Percentiles rank a stretch among this genome's conserved stretches.
Evolutionary conservation across 2,797 vertebrate genomes (phyloP).

Genomic region (Smutsia gigantea): DNA sequence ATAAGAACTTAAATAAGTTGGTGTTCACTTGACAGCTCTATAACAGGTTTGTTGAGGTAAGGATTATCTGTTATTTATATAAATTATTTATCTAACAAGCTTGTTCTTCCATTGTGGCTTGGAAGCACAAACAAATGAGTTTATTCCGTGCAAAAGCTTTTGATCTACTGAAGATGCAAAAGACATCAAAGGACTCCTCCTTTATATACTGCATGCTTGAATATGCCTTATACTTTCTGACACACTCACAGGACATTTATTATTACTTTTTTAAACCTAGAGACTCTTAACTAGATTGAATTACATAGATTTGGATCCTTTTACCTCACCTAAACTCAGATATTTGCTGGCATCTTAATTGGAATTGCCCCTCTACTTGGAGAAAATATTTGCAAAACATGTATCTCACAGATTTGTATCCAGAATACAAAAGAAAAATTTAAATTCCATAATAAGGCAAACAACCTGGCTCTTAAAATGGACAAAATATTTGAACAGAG

Average conservation of each 20-base stretch:
- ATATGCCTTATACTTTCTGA: conserved; percentile 27
- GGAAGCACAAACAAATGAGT: conserved; percentile 12
- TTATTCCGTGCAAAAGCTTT: neutral
- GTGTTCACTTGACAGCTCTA: neutral
- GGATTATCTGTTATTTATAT: neutral
- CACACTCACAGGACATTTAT: neutral
- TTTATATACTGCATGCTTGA: neutral
- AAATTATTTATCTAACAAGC: neutral
- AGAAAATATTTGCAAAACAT: conserved; percentile 31
- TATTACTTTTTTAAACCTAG: neutral
- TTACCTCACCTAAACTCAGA: neutral
- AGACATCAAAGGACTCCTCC: conserved; percentile 13
- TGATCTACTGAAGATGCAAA: neutral
- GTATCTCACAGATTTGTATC: neutral
- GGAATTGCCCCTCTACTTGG: neutral
- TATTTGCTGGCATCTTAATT: neutral
- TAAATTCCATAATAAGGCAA: neutral
- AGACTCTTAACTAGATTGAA: neutral
- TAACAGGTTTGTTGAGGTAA: neutral
- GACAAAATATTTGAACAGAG: neutral
- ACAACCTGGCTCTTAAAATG: conserved; percentile 6
- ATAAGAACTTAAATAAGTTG: neutral
- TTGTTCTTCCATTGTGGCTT: neutral
- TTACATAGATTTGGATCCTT: neutral
- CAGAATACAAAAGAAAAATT: neutral